Evolutionary conservation across 2,113 vertebrate species (phyloP).

Genomic region (Tauraco erythrolophus): DNA sequence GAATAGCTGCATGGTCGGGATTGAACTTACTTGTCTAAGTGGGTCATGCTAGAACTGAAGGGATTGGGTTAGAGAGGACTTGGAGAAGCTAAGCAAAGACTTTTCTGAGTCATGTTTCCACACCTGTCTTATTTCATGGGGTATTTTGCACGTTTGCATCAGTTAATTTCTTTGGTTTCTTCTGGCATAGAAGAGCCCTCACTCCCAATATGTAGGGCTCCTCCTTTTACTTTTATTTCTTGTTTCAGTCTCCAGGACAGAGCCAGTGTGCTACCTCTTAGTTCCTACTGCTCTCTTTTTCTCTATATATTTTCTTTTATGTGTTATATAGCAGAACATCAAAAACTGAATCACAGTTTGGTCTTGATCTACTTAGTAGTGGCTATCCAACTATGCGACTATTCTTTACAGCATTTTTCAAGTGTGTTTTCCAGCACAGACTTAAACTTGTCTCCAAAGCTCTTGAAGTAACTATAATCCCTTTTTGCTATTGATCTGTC

Average conservation of each 20-base stretch:
- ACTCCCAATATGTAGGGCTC: neutral
- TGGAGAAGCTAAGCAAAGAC: neutral
- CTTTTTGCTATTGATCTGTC: neutral
- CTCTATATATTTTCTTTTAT: neutral
- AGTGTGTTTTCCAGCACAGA: accelerated
- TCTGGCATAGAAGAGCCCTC: neutral
- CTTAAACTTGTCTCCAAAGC: neutral
- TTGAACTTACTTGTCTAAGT: neutral
- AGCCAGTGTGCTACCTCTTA: neutral
- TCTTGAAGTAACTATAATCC: neutral
- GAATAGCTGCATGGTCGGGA: neutral
- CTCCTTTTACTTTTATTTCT: neutral
- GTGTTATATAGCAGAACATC: neutral
- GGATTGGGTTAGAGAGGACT: neutral
- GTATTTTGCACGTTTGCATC: neutral
- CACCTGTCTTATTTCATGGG: neutral
- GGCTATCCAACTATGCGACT: neutral
- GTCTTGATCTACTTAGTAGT: neutral
- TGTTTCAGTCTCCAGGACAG: neutral
- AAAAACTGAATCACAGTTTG: neutral
- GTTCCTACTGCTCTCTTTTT: neutral
- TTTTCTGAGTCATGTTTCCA: neutral
- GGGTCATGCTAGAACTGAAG: accelerated
- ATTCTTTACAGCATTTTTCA: neutral
- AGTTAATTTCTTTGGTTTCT: neutral